These are phyloP conservation scores for Porphyrio hochstetteri DNA, from an alignment of 2,113 vertebrate genomes.

Conservation along the genomic window DNA sequence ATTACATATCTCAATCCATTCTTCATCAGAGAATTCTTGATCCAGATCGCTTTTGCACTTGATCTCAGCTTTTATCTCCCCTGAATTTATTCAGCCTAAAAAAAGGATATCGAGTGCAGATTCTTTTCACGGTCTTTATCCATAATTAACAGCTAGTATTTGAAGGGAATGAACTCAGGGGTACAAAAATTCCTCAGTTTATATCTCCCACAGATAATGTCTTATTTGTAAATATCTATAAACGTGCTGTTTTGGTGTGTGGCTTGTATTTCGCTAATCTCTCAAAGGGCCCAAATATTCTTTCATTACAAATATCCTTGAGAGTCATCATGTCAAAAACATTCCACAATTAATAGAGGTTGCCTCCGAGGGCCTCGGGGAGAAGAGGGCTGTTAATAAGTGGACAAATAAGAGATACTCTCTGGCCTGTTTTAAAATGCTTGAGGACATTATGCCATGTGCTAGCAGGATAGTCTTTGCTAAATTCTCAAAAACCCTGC, in stretches of 20 bases:
- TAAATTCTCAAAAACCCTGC: not conserved
- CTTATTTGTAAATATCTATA: slow-evolving; percentile 63
- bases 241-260: slow-evolving; percentile 33
- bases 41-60: slow-evolving; percentile 47
- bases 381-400: slow-evolving; percentile 51
- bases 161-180: slow-evolving; percentile 42
- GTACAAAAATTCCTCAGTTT: slow-evolving; percentile 45
- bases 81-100: slow-evolving; percentile 52
- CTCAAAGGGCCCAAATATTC: slow-evolving; percentile 54
- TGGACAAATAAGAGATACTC: slow-evolving; percentile 54
- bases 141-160: slow-evolving; percentile 63
- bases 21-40: slow-evolving; percentile 64
- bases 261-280: not conserved
- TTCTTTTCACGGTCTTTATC: slow-evolving; percentile 44
- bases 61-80: slow-evolving; percentile 50
- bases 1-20: slow-evolving; percentile 56
- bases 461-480: not conserved
- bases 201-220: slow-evolving; percentile 61
- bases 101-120: slow-evolving; percentile 47
- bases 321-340: slow-evolving; percentile 58
- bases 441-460: not conserved
- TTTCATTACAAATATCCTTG: slow-evolving; percentile 63
- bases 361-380: slow-evolving; percentile 48
- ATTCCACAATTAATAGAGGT: slow-evolving; percentile 67
- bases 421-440: slow-evolving; percentile 23